Base-by-base conservation (phyloP, 2,797 vertebrate species). In the Urophycis tenuis region DNA sequence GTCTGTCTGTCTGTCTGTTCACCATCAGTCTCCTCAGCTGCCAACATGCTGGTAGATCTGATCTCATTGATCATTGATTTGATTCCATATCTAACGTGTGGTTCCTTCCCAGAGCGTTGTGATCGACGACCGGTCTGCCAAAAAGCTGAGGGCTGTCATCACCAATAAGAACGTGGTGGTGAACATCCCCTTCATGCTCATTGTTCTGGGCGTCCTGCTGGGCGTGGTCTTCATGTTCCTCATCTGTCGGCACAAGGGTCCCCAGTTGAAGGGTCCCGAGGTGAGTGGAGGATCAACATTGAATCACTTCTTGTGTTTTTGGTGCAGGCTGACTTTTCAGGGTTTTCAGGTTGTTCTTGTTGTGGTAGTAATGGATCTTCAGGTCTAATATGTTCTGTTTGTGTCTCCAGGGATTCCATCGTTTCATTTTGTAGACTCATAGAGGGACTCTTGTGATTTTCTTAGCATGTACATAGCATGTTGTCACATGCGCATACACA, bases 171-270 rank as follows among this genome's bases (percentile, higher is more conserved):
- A 91, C 7, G 85, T 97, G 3, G 80, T 97, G 77, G 91, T 92
- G 77, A 96, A 94, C 83, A 87, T 97, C 45, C 98, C 98, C 0
- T 98, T 96, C 7, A 91, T 98, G n/a, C 82, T 98, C 80, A 95
- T 99, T 85, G 94, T 92, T 0, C 72, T 96, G 0, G 96, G 95
- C 19, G 89, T 98, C 85, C 19, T 95, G 60, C 87, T 96, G 53
- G 97, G 95, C 31, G 78, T 91, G 49, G 1, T 95, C 79, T 98
- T 98, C 83, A 91, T 94, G 80, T 83, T 92, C 74, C 74, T 98
- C 0, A 90, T 90, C 0, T 98, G 96, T 91, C 91, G 89, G 64
- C 92, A 93, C 73, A 93, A 89, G 53, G 82, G 83, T 34, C 82
- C 91, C 2, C 89, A 95, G 94, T n/a, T n/a, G 73, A 93, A 89